phyloP scores from a whole-genome alignment of 2,888 invertebrate species.

The Abrostola triplasia region DNA sequence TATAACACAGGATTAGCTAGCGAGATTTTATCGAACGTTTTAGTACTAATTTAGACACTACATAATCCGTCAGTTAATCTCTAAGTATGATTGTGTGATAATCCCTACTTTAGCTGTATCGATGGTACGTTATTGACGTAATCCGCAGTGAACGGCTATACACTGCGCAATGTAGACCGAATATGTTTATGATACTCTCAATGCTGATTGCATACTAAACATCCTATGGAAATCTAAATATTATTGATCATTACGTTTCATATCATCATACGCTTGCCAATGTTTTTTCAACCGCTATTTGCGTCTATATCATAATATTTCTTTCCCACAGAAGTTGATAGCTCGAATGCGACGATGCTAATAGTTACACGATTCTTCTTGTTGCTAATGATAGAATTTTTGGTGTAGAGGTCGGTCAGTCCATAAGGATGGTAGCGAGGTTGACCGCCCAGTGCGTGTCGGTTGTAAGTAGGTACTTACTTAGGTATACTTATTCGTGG shows the following conservation, averaged over 20 bases:
- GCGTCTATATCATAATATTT: neutral
- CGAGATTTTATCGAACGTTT: too few species aligned
- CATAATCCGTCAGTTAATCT: neutral
- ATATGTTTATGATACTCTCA: conserved; percentile 27
- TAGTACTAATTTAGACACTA: neutral
- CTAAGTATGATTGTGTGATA: conserved; percentile 5
- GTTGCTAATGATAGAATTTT: too few species aligned
- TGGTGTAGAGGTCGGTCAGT: too few species aligned
- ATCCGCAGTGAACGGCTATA: conserved; percentile 21
- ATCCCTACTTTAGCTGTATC: conserved; percentile 5
- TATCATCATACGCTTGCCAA: neutral
- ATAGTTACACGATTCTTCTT: too few species aligned
- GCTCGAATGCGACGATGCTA: too few species aligned
- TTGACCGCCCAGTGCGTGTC: too few species aligned
- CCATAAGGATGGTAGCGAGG: too few species aligned
- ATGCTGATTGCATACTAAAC: conserved; percentile 33
- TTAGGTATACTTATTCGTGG: conserved; percentile 21
- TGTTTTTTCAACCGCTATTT: neutral
- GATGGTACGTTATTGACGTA: conserved; percentile 7
- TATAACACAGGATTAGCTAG: neutral
- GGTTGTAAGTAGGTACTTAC: too few species aligned
- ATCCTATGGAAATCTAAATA: conserved; percentile 23
- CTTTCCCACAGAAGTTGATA: too few species aligned
- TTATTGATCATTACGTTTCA: conserved; percentile 10
- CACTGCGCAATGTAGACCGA: conserved; percentile 18